Conservation (phyloP, 2,888 invertebrate species). For the Xestia xanthographa region DNA sequence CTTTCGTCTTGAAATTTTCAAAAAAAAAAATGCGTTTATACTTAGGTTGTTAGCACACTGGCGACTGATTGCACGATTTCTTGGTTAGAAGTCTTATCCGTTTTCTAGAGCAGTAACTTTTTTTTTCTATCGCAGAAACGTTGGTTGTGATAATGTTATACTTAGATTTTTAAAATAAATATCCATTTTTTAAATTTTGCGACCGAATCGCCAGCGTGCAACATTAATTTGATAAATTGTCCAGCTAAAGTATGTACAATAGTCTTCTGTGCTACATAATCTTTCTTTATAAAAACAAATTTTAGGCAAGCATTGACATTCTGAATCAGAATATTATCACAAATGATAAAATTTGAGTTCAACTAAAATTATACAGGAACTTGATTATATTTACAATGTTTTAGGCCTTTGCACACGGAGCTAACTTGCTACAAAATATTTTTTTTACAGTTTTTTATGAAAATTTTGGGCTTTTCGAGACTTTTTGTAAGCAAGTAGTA, state of each 20-base stretch:
- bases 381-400: slow-evolving; percentile 75
- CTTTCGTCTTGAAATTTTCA: slow-evolving; percentile 82
- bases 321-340: slow-evolving; percentile 72
- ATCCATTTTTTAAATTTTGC: slow-evolving; percentile 8
- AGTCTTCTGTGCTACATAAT: slow-evolving; percentile 85
- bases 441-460: neutral
- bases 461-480: neutral
- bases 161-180: neutral
- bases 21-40: slow-evolving; percentile 78
- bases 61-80: slow-evolving; percentile 45
- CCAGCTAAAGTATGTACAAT: slow-evolving; percentile 86
- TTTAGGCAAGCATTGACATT: slow-evolving; percentile 86
- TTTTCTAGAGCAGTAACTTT: neutral
- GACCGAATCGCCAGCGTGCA: slow-evolving; percentile 43
- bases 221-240: slow-evolving; percentile 79
- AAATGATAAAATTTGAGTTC: slow-evolving; percentile 72
- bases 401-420: slow-evolving; percentile 57
- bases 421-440: slow-evolving; percentile 48
- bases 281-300: slow-evolving; percentile 77
- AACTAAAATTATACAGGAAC: slow-evolving; percentile 70
- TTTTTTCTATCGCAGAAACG: slow-evolving; percentile 16
- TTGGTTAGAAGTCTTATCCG: neutral
- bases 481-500: slow-evolving; percentile 3
- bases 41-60: slow-evolving; percentile 70
- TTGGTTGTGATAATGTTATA: slow-evolving; percentile 13